Conservation (phyloP, 2,113 vertebrate species). For the Eira barbara region DNA sequence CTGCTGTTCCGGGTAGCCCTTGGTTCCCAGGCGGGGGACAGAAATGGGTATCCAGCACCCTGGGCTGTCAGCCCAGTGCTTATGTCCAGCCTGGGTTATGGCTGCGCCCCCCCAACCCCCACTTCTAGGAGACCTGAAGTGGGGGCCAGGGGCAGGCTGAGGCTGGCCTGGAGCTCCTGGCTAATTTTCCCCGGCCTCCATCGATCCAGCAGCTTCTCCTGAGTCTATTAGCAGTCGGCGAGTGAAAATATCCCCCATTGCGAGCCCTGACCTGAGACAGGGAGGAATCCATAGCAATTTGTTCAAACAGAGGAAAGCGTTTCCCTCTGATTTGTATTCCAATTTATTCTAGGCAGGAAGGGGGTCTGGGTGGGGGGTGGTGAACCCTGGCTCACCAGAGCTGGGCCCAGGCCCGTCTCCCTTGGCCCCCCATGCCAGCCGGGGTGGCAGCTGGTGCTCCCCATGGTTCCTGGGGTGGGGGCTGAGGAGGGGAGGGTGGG, state of each 20-base stretch:
- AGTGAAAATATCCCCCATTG: conserved; percentile 89
- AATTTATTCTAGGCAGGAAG: conserved; percentile 79
- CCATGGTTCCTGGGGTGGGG: not conserved
- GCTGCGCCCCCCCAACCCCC: not conserved
- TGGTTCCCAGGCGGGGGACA: not conserved
- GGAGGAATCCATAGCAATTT: conserved; percentile 88
- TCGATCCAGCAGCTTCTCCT: conserved; percentile 84
- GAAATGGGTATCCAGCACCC: not conserved
- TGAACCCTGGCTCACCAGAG: not conserved
- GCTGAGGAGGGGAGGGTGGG: not conserved
- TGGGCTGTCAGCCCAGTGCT: fast-evolving
- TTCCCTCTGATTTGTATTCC: conserved; percentile 87
- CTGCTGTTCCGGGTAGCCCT: not conserved
- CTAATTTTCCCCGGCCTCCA: conserved; percentile 85
- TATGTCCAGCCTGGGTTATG: not conserved
- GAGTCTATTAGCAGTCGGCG: conserved; percentile 89
- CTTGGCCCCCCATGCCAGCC: not conserved
- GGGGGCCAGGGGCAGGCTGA: conserved; percentile 74
- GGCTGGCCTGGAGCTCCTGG: conserved; percentile 80
- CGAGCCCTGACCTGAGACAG: conserved; percentile 86
- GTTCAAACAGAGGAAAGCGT: conserved; percentile 86
- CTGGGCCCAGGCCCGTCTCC: not conserved
- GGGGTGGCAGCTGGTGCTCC: conserved; percentile 60
- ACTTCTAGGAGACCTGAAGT: not conserved
- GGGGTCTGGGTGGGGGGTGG: not conserved